Percentiles rank a stretch among this genome's conserved stretches.
phyloP scores from a whole-genome alignment of 2,888 invertebrate species.

The Protophormia terraenovae region DNA sequence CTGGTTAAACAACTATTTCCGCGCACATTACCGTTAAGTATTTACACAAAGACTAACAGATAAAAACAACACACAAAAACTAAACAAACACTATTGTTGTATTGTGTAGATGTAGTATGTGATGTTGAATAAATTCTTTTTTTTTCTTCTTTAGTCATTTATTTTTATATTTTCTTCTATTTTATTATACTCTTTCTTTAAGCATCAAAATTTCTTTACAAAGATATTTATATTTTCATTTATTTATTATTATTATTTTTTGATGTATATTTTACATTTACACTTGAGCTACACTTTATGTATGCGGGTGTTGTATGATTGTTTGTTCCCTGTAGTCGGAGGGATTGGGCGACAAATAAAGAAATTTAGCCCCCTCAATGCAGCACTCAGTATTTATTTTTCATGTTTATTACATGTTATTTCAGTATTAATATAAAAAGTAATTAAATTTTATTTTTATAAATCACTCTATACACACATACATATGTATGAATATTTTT shows the following conservation, averaged over 20 bases:
- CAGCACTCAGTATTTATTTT: background rate
- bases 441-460: background rate
- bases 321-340: background rate
- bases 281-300: slow-evolving; percentile 17
- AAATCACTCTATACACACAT: background rate
- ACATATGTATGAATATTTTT: background rate
- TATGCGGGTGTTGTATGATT: slow-evolving; percentile 55
- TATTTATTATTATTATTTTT: background rate
- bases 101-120: background rate
- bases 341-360: background rate
- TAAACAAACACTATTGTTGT: slow-evolving; percentile 1
- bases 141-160: slow-evolving; percentile 24
- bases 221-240: slow-evolving; percentile 18
- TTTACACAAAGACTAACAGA: slow-evolving; percentile 57
- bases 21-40: slow-evolving; percentile 64
- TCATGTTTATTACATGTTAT: background rate
- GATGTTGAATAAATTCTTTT: background rate
- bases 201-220: slow-evolving; percentile 42
- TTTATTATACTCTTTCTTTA: slow-evolving; percentile 35
- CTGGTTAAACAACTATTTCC: slow-evolving; percentile 43
- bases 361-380: slow-evolving; percentile 27
- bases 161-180: slow-evolving; percentile 3
- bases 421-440: background rate
- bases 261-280: slow-evolving; percentile 20
- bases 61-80: slow-evolving; percentile 34